These are phyloP conservation scores for Erythrolamprus reginae DNA, from an alignment of 2,113 vertebrate species.

Conservation along the genomic window DNA sequence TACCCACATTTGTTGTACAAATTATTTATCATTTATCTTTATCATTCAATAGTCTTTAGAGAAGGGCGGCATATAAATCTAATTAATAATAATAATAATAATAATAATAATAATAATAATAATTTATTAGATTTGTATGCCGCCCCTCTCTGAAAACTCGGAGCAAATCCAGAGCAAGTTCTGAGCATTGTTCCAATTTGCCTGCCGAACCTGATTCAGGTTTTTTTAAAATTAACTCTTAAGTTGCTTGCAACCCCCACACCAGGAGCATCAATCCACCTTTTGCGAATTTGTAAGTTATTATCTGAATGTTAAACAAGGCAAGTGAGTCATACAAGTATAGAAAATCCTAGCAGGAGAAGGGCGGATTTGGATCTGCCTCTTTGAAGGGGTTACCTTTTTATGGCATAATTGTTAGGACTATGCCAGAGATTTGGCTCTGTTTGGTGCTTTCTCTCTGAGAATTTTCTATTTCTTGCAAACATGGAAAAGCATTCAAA, in stretches of 20 bases:
- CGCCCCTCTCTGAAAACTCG: too few relatives aligned
- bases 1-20: too few relatives aligned
- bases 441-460: background rate
- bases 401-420: background rate
- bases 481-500: background rate
- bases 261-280: background rate
- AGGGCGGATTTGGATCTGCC: background rate
- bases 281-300: background rate
- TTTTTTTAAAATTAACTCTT: background rate
- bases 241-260: background rate
- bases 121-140: too few relatives aligned
- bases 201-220: background rate
- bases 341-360: background rate
- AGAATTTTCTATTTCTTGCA: background rate
- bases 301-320: background rate
- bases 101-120: too few relatives aligned
- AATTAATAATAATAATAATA: too few relatives aligned
- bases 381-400: background rate
- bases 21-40: too few relatives aligned
- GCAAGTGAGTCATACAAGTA: background rate
- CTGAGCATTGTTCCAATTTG: background rate
- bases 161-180: background rate
- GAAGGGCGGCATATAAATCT: too few relatives aligned
- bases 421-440: background rate
- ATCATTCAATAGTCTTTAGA: too few relatives aligned